These are phyloP conservation scores for Sebastes diaconus DNA, from an alignment of 2,797 vertebrate genomes.

Conservation along the genomic window DNA sequence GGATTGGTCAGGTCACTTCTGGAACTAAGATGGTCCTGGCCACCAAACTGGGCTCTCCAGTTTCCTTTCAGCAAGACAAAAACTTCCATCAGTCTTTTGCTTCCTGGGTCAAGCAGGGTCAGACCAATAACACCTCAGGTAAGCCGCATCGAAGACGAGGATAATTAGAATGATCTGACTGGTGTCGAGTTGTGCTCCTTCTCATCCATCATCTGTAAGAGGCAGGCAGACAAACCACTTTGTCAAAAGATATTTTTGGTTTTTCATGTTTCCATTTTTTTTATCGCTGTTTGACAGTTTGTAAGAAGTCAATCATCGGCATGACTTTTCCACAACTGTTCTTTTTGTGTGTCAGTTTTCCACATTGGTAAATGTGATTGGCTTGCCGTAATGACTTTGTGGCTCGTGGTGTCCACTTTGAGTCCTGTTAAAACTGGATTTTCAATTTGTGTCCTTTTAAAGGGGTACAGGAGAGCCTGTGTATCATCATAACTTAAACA, in stretches of 20 bases:
- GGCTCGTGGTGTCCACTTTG: constrained; percentile 66
- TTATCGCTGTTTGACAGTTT: not conserved
- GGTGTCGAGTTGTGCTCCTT: not conserved
- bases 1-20: constrained; percentile 83
- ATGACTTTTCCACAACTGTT: not conserved
- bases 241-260: not conserved
- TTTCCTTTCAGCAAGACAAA: constrained; percentile 96
- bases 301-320: not conserved
- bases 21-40: constrained; percentile 94
- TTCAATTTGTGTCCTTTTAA: not conserved
- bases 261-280: not conserved
- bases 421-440: not conserved
- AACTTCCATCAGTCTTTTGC: constrained; percentile 98
- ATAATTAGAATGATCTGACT: not conserved
- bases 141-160: constrained; percentile 15
- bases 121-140: constrained; percentile 89
- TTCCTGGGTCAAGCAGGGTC: constrained; percentile 98
- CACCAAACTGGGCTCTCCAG: constrained; percentile 92
- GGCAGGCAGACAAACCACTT: not conserved
- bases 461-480: not conserved
- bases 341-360: not conserved
- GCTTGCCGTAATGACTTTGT: not conserved
- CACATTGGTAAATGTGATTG: not conserved
- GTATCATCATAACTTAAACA: not conserved
- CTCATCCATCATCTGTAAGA: constrained; percentile 1